Conservation (phyloP, 2,888 invertebrate species). For the Philereme vetulata region DNA sequence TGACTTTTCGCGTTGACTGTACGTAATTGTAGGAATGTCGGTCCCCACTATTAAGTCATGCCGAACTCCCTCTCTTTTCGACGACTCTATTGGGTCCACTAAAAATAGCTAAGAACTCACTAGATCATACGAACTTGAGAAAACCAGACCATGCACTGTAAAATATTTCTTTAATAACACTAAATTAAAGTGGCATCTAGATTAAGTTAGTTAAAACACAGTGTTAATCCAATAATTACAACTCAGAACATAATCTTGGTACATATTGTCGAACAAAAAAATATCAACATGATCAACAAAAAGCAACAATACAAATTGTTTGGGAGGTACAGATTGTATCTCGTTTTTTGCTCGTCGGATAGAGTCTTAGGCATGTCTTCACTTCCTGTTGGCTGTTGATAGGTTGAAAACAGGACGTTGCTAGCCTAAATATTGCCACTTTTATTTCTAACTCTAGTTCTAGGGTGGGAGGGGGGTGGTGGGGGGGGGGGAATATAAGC, state of each 20-base stretch:
- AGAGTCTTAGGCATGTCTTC: slow-evolving; percentile 21
- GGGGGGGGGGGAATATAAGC: too few species aligned
- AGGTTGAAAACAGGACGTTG: background rate
- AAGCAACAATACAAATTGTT: slow-evolving; percentile 12
- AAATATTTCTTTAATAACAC: too few species aligned
- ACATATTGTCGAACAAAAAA: slow-evolving; percentile 7
- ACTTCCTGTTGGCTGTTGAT: slow-evolving; percentile 21
- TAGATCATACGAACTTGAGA: too few species aligned
- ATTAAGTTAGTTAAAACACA: slow-evolving; percentile 3
- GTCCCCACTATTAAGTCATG: too few species aligned
- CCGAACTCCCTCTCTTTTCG: too few species aligned
- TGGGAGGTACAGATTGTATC: slow-evolving; percentile 13
- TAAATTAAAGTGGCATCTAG: slow-evolving; percentile 4
- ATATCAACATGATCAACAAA: slow-evolving; percentile 3
- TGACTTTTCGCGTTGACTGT: too few species aligned
- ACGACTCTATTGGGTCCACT: too few species aligned
- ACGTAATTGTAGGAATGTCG: too few species aligned
- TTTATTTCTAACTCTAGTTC: too few species aligned
- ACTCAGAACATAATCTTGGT: background rate
- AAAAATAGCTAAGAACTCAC: too few species aligned
- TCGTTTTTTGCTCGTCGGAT: slow-evolving; percentile 22
- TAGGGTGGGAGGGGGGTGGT: too few species aligned
- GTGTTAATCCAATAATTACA: slow-evolving; percentile 11
- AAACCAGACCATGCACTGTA: too few species aligned
- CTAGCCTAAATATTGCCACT: background rate